Conservation (phyloP, 2,113 vertebrate genomes). For the Terrapene triunguis region DNA sequence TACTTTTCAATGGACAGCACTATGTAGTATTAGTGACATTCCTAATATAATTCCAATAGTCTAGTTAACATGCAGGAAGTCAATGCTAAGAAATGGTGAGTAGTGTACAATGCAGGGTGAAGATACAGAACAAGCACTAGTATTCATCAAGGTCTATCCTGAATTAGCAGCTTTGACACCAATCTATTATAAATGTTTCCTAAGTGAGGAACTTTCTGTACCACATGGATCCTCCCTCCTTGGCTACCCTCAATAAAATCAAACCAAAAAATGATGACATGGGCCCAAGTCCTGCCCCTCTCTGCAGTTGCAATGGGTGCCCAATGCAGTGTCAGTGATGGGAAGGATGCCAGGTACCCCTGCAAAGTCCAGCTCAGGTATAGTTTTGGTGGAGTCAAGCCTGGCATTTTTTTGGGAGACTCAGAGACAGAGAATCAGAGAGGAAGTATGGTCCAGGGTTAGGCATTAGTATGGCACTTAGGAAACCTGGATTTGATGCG, state of each 20-base stretch:
- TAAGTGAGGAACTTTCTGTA: neutral
- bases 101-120: slow-evolving; percentile 9
- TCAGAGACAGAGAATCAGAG: neutral
- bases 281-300: neutral
- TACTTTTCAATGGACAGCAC: neutral
- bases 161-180: neutral
- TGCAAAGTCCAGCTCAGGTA: neutral
- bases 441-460: neutral
- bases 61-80: slow-evolving; percentile 43
- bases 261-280: neutral
- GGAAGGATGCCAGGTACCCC: neutral
- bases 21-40: neutral
- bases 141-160: neutral
- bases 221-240: neutral
- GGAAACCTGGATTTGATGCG: neutral
- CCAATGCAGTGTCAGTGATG: neutral
- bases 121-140: no score
- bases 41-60: slow-evolving; percentile 11
- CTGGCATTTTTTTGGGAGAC: neutral
- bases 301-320: neutral
- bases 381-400: neutral
- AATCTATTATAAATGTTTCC: no score
- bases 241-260: neutral
- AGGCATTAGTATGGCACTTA: neutral
- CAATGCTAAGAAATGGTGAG: neutral